Evolutionary conservation across 2,888 invertebrate genomes (phyloP), one percentile per base, ranked within the genome.

Genomic region (Corythucha ciliata): DNA sequence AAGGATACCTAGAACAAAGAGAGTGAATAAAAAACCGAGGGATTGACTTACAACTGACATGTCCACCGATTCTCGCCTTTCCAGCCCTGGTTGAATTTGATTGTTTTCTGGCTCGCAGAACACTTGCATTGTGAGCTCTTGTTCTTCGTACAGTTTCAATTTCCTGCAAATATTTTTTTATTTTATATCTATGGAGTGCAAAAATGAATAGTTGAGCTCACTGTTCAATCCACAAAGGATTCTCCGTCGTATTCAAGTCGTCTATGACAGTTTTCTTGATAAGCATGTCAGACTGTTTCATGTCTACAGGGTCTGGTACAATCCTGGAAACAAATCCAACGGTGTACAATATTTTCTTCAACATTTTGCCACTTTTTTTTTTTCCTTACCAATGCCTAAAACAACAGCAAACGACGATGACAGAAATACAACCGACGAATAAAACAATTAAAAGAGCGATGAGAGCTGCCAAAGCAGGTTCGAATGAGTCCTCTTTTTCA

Each of bases 171-270:
- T n/a, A n/a, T n/a, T n/a, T n/a, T n/a, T n/a, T n/a, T n/a, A n/a
- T n/a, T n/a, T n/a, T n/a, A n/a, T n/a, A n/a, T n/a, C n/a, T n/a
- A n/a, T n/a, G n/a, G n/a, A n/a, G n/a, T 29, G 29, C 29, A 29
- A 29, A 41, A 24, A 14, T 26, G 20, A 48, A 26, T 37, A 1
- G 8, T 47, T 22, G n/a, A 45, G 71, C 78, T 73, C 67, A 82
- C 81, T 88, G 89, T 72, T 91, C 91, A 63, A 90, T 80, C 91
- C 90, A 91, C 12, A 91, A 70, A 0, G 90, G 91, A 73, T 91
- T 91, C 68, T 91, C 91, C 0, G 90, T 91, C 0, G 88, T 89
- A 62, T 86, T 87, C 41, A 88, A 69, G 64, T 89, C 88, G 60
- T 89, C 87, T 27, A 88, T 79, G 45, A 87, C 85, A 57, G 85